Percentiles rank a stretch among this genome's conserved stretches.
phyloP scores from a whole-genome alignment of 2,888 invertebrate genomes.

The Anagyrus pseudococci region DNA sequence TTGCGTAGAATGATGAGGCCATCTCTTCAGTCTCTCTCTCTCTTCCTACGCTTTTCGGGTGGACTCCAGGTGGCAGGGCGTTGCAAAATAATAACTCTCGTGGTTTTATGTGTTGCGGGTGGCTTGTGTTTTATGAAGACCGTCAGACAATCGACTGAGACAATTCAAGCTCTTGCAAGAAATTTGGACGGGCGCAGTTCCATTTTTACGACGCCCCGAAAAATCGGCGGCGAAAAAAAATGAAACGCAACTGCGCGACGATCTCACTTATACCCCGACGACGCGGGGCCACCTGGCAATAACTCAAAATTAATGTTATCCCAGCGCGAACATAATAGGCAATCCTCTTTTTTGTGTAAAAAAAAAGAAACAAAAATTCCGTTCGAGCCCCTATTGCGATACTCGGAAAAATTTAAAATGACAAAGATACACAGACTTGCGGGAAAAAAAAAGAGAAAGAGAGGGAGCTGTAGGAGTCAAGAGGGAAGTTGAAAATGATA shows the following conservation, averaged over 20 bases:
- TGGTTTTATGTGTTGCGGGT: conserved; percentile 56
- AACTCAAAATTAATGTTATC: conserved; percentile 23
- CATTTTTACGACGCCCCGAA: conserved; percentile 50
- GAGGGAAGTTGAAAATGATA: too few relatives aligned
- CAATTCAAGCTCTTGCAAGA: conserved; percentile 14
- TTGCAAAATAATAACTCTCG: conserved; percentile 55
- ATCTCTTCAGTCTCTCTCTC: conserved; percentile 6
- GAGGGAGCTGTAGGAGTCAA: too few relatives aligned
- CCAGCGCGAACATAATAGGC: too few relatives aligned
- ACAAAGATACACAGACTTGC: too few relatives aligned
- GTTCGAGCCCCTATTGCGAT: too few relatives aligned
- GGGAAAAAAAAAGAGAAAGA: conserved; percentile 12
- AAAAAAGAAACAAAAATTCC: too few relatives aligned
- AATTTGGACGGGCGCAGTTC: conserved; percentile 29
- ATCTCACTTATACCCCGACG: conserved; percentile 20
- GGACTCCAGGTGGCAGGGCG: conserved; percentile 53
- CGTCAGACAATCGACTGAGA: conserved; percentile 51
- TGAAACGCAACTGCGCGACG: conserved; percentile 35
- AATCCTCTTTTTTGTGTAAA: too few relatives aligned
- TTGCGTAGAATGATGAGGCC: conserved; percentile 20
- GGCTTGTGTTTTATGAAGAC: conserved; percentile 54
- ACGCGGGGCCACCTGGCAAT: conserved; percentile 3
- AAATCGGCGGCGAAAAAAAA: too few relatives aligned
- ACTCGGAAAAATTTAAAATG: too few relatives aligned
- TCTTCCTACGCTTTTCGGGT: conserved; percentile 18